Evolutionary conservation across 2,888 invertebrate genomes (phyloP).

Genomic region (Rhabditoides inermis): DNA sequence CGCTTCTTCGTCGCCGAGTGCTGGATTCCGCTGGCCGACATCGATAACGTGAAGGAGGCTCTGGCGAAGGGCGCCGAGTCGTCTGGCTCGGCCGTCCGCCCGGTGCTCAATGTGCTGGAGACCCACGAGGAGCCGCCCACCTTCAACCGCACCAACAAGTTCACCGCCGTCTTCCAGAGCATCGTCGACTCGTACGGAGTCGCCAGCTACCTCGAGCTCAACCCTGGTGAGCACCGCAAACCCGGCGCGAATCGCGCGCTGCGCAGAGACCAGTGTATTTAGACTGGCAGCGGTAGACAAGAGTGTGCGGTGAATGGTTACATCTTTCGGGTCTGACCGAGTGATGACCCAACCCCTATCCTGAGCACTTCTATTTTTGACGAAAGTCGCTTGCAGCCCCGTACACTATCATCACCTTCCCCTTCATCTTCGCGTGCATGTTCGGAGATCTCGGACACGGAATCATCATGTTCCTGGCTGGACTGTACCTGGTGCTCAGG

Average conservation of each 20-base stretch:
- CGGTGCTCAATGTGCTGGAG: constrained; percentile 88
- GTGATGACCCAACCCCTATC: no score
- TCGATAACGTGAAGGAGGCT: constrained; percentile 84
- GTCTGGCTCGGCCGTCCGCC: constrained; percentile 83
- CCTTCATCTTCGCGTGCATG: constrained; percentile 94
- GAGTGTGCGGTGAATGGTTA: no score
- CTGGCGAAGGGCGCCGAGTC: constrained; percentile 72
- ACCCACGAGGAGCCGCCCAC: constrained; percentile 82
- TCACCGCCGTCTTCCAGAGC: constrained; percentile 79
- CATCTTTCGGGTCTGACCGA: no score
- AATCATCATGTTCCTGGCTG: constrained; percentile 68
- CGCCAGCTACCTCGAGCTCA: constrained; percentile 88
- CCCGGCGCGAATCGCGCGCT: no score
- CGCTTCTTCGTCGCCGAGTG: constrained; percentile 97
- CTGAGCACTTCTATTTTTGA: neutral
- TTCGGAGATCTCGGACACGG: constrained; percentile 94
- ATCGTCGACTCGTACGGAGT: constrained; percentile 93
- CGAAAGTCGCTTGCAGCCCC: constrained; percentile 74
- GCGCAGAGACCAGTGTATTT: no score
- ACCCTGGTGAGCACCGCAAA: constrained; percentile 78
- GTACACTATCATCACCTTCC: constrained; percentile 93
- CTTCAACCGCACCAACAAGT: constrained; percentile 90
- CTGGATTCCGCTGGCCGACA: constrained; percentile 80
- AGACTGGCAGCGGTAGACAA: no score
- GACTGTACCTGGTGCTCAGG: constrained; percentile 78